Base-by-base conservation (phyloP, 2,113 vertebrate genomes). In the Plecturocebus donacophilus region DNA sequence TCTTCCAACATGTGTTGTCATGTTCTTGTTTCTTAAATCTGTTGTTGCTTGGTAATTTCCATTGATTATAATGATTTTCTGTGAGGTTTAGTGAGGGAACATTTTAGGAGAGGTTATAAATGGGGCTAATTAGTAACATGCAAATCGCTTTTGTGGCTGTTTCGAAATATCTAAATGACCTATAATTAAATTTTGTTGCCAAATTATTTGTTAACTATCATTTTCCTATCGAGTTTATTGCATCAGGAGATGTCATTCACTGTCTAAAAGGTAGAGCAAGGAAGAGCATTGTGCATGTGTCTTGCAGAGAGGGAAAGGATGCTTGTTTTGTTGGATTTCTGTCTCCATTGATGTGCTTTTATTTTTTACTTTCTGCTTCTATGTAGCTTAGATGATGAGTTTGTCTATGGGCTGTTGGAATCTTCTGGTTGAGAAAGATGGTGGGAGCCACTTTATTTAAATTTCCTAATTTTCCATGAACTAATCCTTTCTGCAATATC, bases 141-240 rank as follows among this genome's bases (percentile, higher is more conserved):
- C 84, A 90, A 82, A 89, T 89, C 6, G 47, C 77, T 95, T 94
- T 76, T 87, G 81, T 64, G 91, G 64, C 66, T 76, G 42, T 70
- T 92, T 35, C 35, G 66, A 77, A 97, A 92, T 94, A 86, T 70
- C 40, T 11, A 56, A 54, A 45, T 86, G 95, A 94, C 94, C 95
- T 13, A 1, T 95, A 81, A 58, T 94, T 82, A 66, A 61, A 81
- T 81, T 4, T 64, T 45, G 21, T 89, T 40, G 84, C 73, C 91
- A 80, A 52, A 90, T 47, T 66, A 61, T 91, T 40, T 76, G 88
- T 76, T 96, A 32, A 54, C 92, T 16, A 64, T 90, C 85, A 10
- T 32, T 40, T 45, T 90, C 49, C 84, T n/a, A 5, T 32, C 0
- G 4, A 13, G 84, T 38, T 35, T 10, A 5, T 71, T 70, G 12